These are phyloP conservation scores for Oxyscelio sp. DNA, from an alignment of 2,888 invertebrate species.

Conservation along the genomic window DNA sequence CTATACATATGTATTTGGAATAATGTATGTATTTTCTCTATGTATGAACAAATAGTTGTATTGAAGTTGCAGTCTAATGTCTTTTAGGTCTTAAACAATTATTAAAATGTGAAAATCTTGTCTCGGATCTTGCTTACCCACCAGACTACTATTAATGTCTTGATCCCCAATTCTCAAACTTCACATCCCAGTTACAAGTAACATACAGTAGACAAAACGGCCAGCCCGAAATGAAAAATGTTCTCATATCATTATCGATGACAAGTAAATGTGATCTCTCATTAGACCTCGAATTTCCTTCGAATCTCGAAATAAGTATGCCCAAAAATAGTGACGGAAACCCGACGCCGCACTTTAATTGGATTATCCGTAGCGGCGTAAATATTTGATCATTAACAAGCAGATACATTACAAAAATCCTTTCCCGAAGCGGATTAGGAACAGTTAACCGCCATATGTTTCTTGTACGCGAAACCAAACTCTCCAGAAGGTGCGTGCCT, in stretches of 20 bases:
- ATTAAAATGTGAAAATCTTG: too few species aligned
- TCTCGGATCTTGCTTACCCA: too few species aligned
- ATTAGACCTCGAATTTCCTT: slow-evolving; percentile 14
- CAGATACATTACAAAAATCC: slow-evolving; percentile 44
- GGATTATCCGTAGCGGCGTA: slow-evolving; percentile 29
- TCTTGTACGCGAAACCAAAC: slow-evolving; percentile 50
- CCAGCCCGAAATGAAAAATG: too few species aligned
- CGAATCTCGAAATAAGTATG: slow-evolving; percentile 10
- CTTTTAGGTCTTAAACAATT: too few species aligned
- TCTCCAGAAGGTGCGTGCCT: slow-evolving; percentile 52
- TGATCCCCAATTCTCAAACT: too few species aligned
- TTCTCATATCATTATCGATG: slow-evolving; percentile 2
- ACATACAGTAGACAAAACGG: too few species aligned
- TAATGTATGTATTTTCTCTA: too few species aligned
- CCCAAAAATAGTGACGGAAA: slow-evolving; percentile 42
- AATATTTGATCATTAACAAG: slow-evolving; percentile 55
- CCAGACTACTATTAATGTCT: too few species aligned
- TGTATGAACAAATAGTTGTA: too few species aligned
- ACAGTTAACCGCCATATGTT: slow-evolving; percentile 49
- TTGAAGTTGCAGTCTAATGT: too few species aligned
- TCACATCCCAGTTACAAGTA: too few species aligned
- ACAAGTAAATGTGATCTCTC: slow-evolving; percentile 11
- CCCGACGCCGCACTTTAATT: slow-evolving; percentile 14
- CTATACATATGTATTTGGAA: too few species aligned
- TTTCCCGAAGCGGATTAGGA: slow-evolving; percentile 21